These are phyloP conservation scores for Patiria pectinifera DNA, from an alignment of 53 echinoderm and acorn worm species.

Conservation along the genomic window DNA sequence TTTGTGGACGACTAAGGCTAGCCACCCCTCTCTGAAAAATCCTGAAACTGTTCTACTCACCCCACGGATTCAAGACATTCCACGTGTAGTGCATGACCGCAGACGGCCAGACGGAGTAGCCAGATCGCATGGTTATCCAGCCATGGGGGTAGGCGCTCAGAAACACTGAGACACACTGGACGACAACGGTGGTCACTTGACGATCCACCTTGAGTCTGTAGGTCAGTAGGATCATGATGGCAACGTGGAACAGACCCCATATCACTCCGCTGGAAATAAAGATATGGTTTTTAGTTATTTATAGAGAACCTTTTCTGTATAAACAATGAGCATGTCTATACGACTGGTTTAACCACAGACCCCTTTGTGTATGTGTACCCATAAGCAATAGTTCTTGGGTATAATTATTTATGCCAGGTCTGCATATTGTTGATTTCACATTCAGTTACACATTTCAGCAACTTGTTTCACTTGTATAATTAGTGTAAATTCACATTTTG, in stretches of 20 bases:
- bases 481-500: no score
- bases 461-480: no score
- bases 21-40: no score
- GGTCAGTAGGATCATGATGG: slow-evolving; percentile 49
- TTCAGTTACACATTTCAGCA: no score
- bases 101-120: slow-evolving; percentile 41
- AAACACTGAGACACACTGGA: slow-evolving; percentile 25
- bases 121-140: slow-evolving; percentile 49
- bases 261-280: slow-evolving; percentile 41
- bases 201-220: slow-evolving; percentile 5
- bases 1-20: no score
- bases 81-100: slow-evolving; percentile 51
- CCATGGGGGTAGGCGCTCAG: slow-evolving; percentile 40
- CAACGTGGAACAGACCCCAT: slow-evolving; percentile 51
- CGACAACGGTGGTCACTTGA: background rate
- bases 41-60: background rate
- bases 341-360: no score
- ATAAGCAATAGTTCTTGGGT: no score
- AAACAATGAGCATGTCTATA: no score
- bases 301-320: no score
- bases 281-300: background rate
- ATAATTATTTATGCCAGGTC: no score
- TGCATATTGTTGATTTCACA: no score
- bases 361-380: no score
- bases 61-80: slow-evolving; percentile 39